Evolutionary conservation across 37 sponge, comb jelly and placozoan species (phyloP), one percentile per base, ranked within the genome.

Genomic region (Oopsacas minuta): DNA sequence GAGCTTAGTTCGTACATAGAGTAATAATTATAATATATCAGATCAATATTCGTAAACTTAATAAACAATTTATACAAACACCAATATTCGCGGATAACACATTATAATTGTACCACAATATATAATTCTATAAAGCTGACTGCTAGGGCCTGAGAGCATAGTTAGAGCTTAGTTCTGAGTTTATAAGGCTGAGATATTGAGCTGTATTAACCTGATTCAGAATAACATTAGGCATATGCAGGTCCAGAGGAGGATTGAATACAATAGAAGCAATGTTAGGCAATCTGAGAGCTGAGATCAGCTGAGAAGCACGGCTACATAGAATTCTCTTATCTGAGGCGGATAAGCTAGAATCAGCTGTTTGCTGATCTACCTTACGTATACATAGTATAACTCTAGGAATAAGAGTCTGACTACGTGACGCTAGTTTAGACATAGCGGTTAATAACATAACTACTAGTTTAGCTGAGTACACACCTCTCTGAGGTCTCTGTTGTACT

Each of bases 181-280:
- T 61, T 10, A 61, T 61, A 5, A 61, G 75, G 22, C 32, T 12
- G 75, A 61, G 75, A 34, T 61, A 61, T 34, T 61, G 75, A 25
- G 75, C 75, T 3, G 75, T 61, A 34, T 34, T 61, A 34, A 61
- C 75, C 75, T 25, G 75, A 34, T 12, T 12, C 7, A 25, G 75
- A 3, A 61, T 12, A 3, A 61, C 75, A 3, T 34, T 12, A 34
- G 75, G 75, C 75, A 25, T 3, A 34, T 61, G 75, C 28, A 61
- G 75, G 17, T 61, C 75, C 75, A 61, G 75, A 12, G 75, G 75
- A 25, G 75, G 20, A 34, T 12, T 61, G 75, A 61, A 61, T n/a
- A 61, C 75, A 34, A 61, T 61, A n/a, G 75, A 61, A 34, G 75
- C 75, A 20, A 61, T 61, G 30, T 61, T 61, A 3, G 75, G 75